Percentiles rank a stretch among this genome's conserved stretches.
Evolutionary conservation across 2,888 invertebrate genomes (phyloP).

Genomic region (Steinernema carpocapsae): DNA sequence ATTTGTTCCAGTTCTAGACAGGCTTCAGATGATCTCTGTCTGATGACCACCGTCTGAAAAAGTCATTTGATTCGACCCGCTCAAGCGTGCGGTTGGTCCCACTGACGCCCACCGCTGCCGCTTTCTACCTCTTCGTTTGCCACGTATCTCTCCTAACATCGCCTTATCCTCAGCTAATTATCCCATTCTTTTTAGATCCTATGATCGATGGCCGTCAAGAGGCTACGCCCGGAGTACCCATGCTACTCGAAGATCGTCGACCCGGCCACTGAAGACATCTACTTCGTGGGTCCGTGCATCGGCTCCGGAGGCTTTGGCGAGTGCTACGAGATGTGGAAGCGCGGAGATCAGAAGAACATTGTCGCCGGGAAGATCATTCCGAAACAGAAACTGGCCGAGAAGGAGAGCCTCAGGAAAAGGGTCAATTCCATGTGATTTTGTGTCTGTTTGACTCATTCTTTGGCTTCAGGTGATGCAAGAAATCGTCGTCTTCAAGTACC

Average conservation of each 20-base stretch:
- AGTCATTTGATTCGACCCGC: too few relatives aligned
- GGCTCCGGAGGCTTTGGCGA: neutral
- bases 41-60: too few relatives aligned
- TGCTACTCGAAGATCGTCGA: neutral
- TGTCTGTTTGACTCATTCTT: neutral
- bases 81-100: too few relatives aligned
- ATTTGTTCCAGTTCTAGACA: too few relatives aligned
- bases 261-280: neutral
- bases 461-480: conserved; percentile 3
- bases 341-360: neutral
- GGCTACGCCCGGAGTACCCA: neutral
- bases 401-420: neutral
- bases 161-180: too few relatives aligned
- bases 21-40: too few relatives aligned
- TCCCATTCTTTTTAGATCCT: too few relatives aligned
- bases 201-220: too few relatives aligned
- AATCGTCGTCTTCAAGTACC: neutral
- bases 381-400: neutral
- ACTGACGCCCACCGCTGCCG: too few relatives aligned
- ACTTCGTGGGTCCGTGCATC: neutral
- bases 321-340: neutral
- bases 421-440: neutral
- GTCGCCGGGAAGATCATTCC: conserved; percentile 2
- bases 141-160: too few relatives aligned
- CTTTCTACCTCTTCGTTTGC: too few relatives aligned